A percentile compares a stretch with the other conserved stretches of the same genome.
Evolutionary conservation across 2,113 vertebrate genomes (phyloP).

Genomic region (Camelus dromedarius): DNA sequence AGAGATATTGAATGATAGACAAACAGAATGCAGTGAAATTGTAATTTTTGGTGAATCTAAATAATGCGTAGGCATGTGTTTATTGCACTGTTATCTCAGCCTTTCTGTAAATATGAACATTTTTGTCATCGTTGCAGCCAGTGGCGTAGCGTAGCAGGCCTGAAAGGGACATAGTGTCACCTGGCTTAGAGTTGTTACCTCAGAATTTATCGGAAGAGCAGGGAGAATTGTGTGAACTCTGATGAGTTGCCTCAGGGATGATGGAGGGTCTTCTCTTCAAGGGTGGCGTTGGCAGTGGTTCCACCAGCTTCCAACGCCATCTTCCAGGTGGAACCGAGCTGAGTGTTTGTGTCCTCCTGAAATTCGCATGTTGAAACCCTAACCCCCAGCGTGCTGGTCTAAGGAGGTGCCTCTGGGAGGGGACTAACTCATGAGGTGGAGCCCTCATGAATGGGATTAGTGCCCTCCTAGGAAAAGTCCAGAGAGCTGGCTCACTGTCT

Average conservation of each 20-base stretch:
- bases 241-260: background rate
- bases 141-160: background rate
- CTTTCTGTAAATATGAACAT: background rate
- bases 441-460: background rate
- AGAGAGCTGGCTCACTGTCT: background rate
- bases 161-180: background rate
- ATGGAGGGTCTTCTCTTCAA: no score
- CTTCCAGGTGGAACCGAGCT: background rate
- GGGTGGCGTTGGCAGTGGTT: background rate
- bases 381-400: background rate
- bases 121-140: background rate
- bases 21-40: background rate
- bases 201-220: background rate
- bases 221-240: background rate
- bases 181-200: background rate
- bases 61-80: background rate
- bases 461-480: background rate
- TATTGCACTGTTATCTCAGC: background rate
- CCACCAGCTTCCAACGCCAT: fast-evolving
- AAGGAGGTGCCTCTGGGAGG: background rate
- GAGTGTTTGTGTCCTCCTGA: no score
- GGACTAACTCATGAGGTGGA: background rate
- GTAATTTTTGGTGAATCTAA: background rate
- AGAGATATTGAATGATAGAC: background rate
- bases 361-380: background rate